Evolutionary conservation across 2,888 invertebrate species (phyloP).

Genomic region (Homarus gammarus): DNA sequence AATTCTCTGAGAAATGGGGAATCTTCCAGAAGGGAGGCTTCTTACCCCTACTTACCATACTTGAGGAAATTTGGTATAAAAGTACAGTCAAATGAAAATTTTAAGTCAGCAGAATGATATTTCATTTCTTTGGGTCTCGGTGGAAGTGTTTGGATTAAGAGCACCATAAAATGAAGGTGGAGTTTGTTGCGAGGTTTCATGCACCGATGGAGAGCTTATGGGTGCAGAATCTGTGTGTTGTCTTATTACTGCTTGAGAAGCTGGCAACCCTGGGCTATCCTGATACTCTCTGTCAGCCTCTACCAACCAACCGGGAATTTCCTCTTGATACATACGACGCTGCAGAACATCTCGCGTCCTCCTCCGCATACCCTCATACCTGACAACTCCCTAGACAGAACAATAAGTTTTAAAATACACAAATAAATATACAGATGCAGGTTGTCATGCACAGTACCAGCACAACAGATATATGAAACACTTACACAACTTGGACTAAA

Average conservation of each 20-base stretch:
- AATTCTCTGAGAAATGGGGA: too few relatives aligned
- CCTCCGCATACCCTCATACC: conserved; percentile 87
- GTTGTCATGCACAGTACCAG: background rate
- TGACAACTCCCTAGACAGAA: conserved; percentile 82
- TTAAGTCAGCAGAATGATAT: background rate
- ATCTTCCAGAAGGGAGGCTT: too few relatives aligned
- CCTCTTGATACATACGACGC: conserved; percentile 87
- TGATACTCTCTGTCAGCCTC: conserved; percentile 85
- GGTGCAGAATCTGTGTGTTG: background rate
- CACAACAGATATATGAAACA: too few relatives aligned
- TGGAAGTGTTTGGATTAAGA: background rate
- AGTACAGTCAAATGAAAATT: too few relatives aligned
- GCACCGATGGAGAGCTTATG: background rate
- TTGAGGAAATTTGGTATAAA: too few relatives aligned
- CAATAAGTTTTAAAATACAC: conserved; percentile 36
- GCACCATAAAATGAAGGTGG: conserved; percentile 2
- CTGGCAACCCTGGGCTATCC: conserved; percentile 9
- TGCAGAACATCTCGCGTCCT: conserved; percentile 88
- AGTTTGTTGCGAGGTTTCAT: background rate
- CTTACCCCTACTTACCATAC: too few relatives aligned
- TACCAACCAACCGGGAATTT: conserved; percentile 87
- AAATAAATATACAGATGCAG: conserved; percentile 2
- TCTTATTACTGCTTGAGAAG: background rate
- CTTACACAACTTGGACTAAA: too few relatives aligned
- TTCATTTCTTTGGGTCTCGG: background rate